Base-by-base conservation (phyloP, 1,140 invertebrate species). In the Neodiprion pinetum region DNA sequence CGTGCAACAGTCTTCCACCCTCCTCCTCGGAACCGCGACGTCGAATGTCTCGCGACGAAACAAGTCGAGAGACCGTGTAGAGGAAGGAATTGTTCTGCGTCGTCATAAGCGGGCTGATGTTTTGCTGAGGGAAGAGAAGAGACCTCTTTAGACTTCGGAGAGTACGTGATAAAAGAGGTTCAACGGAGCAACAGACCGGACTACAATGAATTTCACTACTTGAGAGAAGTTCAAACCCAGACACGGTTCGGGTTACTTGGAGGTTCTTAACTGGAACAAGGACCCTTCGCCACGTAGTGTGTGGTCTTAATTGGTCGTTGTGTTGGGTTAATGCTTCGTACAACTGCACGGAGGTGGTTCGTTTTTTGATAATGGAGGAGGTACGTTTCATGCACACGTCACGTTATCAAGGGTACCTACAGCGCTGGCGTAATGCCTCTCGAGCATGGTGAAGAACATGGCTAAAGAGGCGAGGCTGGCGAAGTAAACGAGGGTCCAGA, bases 401-500 rank as follows among this genome's bases (percentile, higher is more conserved):
- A 21, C 17, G 28, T 40, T 40, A 40, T 40, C 1, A 40, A 40
- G 5, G 28, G 28, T 61, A 80, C 80, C 72, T 80, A 86, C 85
- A 17, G 78, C 83, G 8, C 81, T 84, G 12, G 84, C 85, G 67
- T 84, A 84, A 75, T 87, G 84, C 21, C 85, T 82, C 79, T 91
- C 90, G 1, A 91, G 80, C 14, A 91, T 73, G 8, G 90, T 91
- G 79, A 89, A 90, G 80, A 88, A 89, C 77, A 90, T 88, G 1
- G 90, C 85, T 80, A 90, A 91, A 14, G 88, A 78, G 17, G 88
- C 89, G 7, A 92, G 83, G 12, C 89, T 88, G 17, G 85, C 80
- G 23, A 92, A 87, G 77, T 92, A 92, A 17, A 91, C 81, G 61
- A 90, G 84, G 1, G 90, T 91, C 91, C 91, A 92, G 49, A 90